Evolutionary conservation across 2,888 invertebrate species (phyloP), one percentile per base, ranked within the genome.

Genomic region (Amiota communis): DNA sequence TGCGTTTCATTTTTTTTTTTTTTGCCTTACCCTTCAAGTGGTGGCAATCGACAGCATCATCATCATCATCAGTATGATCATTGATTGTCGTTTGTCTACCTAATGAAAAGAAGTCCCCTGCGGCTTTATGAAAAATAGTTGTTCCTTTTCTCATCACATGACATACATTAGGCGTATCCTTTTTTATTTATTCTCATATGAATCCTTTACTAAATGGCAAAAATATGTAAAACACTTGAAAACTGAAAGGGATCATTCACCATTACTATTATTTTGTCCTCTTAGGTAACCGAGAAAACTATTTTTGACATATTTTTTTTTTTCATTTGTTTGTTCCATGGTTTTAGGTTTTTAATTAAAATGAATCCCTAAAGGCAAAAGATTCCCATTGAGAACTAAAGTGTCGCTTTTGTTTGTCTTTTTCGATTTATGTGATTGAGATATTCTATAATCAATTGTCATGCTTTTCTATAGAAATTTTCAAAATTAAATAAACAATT

Each of bases 81-180:
- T 15, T 53, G 13, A 15, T 53, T 53, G 53, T 53, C n/a, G 9
- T 13, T 53, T 15, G 53, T 53, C n/a, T 13, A 61, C 17, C 20
- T 61, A 63, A 46, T 63, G 63, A 63, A 63, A 63, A n/a, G n/a
- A 17, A 49, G 61, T 79, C 79, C 84, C 82, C 82, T 83, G 81
- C 77, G 84, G 84, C 79, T 74, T 77, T 79, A 83, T 83, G 82
- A 81, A 74, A 80, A 80, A 81, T 13, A 23, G 23, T 68, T 68
- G 46, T 51, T 53, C 63, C 63, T 63, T 46, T 63, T 23, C 17
- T 23, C 46, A 59, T 4, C 12, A 10, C 13, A 9, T 12, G 11
- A 63, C 46, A 63, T 46, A 36, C 63, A 23, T 8, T 49, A 36
- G 36, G 36, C 36, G 36, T 36, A 36, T 36, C 36, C 36, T 36